phyloP scores from a whole-genome alignment of 2,888 invertebrate genomes.

The Caenorhabditis uteleia region DNA sequence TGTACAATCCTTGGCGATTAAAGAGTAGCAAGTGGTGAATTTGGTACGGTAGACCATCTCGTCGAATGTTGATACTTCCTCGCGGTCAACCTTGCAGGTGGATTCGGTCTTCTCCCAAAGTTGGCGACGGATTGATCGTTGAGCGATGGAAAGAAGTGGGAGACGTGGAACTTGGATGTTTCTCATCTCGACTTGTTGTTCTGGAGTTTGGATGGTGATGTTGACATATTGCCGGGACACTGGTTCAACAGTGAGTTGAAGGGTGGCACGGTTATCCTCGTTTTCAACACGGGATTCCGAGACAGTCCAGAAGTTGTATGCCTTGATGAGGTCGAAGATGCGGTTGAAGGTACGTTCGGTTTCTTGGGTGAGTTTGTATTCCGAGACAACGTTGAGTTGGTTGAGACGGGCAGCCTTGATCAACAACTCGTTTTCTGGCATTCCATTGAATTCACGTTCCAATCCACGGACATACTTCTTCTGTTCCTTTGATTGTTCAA shows the following conservation, averaged over 20 bases:
- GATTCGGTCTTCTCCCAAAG: conserved; percentile 15
- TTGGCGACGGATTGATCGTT: conserved; percentile 15
- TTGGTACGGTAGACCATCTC: conserved; percentile 58
- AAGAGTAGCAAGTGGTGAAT: conserved; percentile 69
- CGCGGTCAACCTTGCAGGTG: conserved; percentile 32
- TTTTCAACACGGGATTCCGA: conserved; percentile 7
- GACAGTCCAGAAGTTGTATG: conserved; percentile 44
- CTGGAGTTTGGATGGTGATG: conserved; percentile 56
- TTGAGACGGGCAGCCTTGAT: conserved; percentile 39
- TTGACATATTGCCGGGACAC: conserved; percentile 52
- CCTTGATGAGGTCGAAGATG: conserved; percentile 53
- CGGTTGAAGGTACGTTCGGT: conserved; percentile 37
- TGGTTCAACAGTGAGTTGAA: conserved; percentile 60
- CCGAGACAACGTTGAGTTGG: conserved; percentile 42
- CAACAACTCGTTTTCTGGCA: conserved; percentile 35
- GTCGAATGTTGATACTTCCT: conserved; percentile 66
- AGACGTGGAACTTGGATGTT: conserved; percentile 40
- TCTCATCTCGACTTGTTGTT: conserved; percentile 40
- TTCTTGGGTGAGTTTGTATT: conserved; percentile 44
- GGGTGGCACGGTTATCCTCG: conserved; percentile 26
- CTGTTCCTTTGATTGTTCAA: conserved; percentile 38
- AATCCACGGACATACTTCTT: conserved; percentile 17
- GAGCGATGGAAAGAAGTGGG: conserved; percentile 25
- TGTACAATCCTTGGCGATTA: conserved; percentile 71
- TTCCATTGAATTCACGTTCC: conserved; percentile 22